These are phyloP conservation scores for Myotis pilosus DNA, from an alignment of 2,797 vertebrate species.

Conservation along the genomic window DNA sequence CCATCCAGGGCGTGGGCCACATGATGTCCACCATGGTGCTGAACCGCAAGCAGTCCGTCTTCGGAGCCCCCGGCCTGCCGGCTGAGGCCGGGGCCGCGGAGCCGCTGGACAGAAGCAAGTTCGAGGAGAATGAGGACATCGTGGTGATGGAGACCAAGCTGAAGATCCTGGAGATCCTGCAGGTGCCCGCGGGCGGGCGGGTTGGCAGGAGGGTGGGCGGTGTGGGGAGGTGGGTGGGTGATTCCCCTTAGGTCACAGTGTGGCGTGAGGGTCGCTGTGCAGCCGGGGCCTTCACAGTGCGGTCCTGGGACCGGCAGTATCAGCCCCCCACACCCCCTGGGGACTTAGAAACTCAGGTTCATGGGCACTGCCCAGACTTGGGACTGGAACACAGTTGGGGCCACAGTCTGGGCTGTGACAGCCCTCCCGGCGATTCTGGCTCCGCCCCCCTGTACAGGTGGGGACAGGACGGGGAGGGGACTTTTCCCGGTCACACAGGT, in stretches of 20 bases:
- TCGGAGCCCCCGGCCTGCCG: constrained; percentile 82
- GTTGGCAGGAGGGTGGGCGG: rapidly evolving
- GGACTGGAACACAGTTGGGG: background rate
- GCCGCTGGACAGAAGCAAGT: constrained; percentile 88
- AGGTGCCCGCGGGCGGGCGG: constrained; percentile 83
- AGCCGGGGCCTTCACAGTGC: background rate
- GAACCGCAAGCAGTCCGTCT: constrained; percentile 93
- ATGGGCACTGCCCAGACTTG: background rate
- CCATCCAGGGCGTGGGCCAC: constrained; percentile 97
- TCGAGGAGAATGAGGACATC: constrained; percentile 92
- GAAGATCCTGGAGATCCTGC: constrained; percentile 97
- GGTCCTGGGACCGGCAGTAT: background rate
- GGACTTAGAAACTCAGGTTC: background rate
- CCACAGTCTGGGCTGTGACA: background rate
- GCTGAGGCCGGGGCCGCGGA: constrained; percentile 81
- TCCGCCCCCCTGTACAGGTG: background rate
- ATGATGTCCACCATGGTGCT: constrained; percentile 99
- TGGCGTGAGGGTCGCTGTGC: rapidly evolving
- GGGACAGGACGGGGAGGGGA: background rate
- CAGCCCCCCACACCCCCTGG: background rate
- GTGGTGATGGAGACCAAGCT: constrained; percentile 99
- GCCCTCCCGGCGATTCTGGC: background rate
- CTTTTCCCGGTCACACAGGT: background rate
- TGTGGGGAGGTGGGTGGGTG: background rate
- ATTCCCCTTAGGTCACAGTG: too few species aligned